Evolutionary conservation across 2,888 invertebrate species (phyloP).

Genomic region (Eretmocerus hayati): DNA sequence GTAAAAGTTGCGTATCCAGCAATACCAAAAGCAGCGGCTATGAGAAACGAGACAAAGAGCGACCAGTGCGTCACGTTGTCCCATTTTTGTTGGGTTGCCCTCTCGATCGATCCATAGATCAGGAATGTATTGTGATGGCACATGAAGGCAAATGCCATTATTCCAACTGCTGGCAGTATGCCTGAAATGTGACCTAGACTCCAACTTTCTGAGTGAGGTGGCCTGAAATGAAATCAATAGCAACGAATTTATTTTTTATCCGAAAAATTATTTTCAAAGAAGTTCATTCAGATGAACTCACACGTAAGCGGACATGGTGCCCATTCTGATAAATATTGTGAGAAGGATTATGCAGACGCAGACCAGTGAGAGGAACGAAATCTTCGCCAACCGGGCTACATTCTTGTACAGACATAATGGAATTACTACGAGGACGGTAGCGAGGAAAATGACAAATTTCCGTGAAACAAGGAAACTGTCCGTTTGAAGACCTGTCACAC

Average conservation of each 20-base stretch:
- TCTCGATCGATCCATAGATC: constrained; percentile 71
- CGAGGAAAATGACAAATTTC: constrained; percentile 63
- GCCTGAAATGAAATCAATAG: constrained; percentile 46
- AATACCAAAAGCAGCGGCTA: constrained; percentile 67
- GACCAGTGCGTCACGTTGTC: constrained; percentile 74
- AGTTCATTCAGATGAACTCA: constrained; percentile 49
- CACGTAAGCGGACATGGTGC: constrained; percentile 56
- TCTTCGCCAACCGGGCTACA: constrained; percentile 63
- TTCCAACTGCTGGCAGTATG: constrained; percentile 68
- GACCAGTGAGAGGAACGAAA: constrained; percentile 61
- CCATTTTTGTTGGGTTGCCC: constrained; percentile 70
- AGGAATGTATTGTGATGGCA: constrained; percentile 84
- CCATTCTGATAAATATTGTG: constrained; percentile 58
- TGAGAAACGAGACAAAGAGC: constrained; percentile 63
- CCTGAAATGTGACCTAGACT: constrained; percentile 66
- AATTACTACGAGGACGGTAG: constrained; percentile 66
- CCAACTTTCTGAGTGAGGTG: constrained; percentile 61
- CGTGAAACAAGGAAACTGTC: constrained; percentile 56
- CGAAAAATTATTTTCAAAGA: neutral
- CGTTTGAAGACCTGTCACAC: constrained; percentile 56
- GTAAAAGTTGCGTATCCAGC: constrained; percentile 77
- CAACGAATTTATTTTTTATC: neutral
- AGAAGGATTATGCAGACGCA: constrained; percentile 68
- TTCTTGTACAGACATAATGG: constrained; percentile 75
- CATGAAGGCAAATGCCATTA: constrained; percentile 88